phyloP scores from a whole-genome alignment of 2,888 invertebrate species.

The Eristalis arbustorum region DNA sequence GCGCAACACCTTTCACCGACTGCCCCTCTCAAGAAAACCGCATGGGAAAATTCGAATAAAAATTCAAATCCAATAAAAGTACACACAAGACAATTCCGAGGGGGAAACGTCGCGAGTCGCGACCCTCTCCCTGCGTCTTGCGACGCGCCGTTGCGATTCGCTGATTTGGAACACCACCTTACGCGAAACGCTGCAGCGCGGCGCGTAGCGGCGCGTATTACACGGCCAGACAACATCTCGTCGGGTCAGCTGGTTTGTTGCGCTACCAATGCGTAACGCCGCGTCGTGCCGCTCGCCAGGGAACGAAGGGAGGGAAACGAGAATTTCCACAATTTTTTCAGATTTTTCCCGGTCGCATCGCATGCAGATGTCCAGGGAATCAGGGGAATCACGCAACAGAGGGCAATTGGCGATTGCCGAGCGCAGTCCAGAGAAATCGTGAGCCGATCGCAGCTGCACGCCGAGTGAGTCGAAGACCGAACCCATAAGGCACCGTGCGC shows the following conservation, averaged over 20 bases:
- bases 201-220: neutral
- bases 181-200: conserved; percentile 57
- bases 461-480: neutral
- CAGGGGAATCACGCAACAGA: conserved; percentile 63
- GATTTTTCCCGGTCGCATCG: conserved; percentile 29
- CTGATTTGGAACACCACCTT: conserved; percentile 70
- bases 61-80: conserved; percentile 52
- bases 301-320: conserved; percentile 39
- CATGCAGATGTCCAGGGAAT: conserved; percentile 65
- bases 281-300: neutral
- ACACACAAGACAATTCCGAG: conserved; percentile 1
- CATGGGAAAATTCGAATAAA: conserved; percentile 65
- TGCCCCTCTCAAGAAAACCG: neutral
- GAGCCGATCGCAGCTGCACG: conserved; percentile 68
- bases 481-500: conserved; percentile 47
- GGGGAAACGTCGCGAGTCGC: conserved; percentile 29
- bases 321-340: conserved; percentile 54
- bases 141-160: conserved; percentile 63
- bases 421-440: conserved; percentile 51
- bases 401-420: conserved; percentile 46
- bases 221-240: conserved; percentile 24
- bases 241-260: conserved; percentile 61
- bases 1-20: conserved; percentile 56
- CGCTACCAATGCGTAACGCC: conserved; percentile 61
- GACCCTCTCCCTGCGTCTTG: conserved; percentile 6